Percentiles rank a stretch among this genome's conserved stretches.
phyloP scores from a whole-genome alignment of 2,113 vertebrate species.

The Mesembrinibis cayennensis region DNA sequence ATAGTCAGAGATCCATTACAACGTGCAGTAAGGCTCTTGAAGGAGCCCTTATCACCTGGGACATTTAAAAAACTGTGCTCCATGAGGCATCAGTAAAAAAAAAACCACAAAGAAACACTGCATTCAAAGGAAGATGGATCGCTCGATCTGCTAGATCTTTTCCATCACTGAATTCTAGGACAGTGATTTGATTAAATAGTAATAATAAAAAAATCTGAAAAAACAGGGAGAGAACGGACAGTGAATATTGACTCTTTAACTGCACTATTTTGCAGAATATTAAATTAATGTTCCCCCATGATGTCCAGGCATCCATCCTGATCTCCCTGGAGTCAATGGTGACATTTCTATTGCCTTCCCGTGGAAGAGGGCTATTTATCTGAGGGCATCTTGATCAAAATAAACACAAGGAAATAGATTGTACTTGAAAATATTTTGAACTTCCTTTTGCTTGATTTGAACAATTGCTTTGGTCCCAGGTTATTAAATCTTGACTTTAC shows the following conservation, averaged over 20 bases:
- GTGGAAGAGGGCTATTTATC: slow-evolving; percentile 15
- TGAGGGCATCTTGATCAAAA: slow-evolving; percentile 38
- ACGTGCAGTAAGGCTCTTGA: not conserved
- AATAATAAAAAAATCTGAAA: not conserved
- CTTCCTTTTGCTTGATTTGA: slow-evolving; percentile 54
- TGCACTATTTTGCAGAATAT: slow-evolving; percentile 2
- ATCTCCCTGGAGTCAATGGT: not conserved
- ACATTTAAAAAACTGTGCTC: not conserved
- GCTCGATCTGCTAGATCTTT: not conserved
- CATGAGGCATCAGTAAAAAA: not conserved
- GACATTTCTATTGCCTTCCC: slow-evolving; percentile 33
- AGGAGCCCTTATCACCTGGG: slow-evolving; percentile 46
- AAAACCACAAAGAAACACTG: not conserved
- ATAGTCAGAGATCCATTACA: slow-evolving; percentile 42
- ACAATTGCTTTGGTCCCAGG: slow-evolving; percentile 35
- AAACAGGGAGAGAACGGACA: not conserved
- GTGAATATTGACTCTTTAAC: slow-evolving; percentile 3
- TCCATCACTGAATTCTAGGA: not conserved
- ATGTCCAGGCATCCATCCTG: slow-evolving; percentile 17
- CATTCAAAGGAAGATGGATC: not conserved
- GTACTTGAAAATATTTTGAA: slow-evolving; percentile 43
- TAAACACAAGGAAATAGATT: slow-evolving; percentile 46
- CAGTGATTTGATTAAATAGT: not conserved
- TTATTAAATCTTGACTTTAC: slow-evolving; percentile 59
- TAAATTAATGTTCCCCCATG: slow-evolving; percentile 6